These are phyloP conservation scores for Lepus europaeus DNA, from an alignment of 2,113 vertebrate species.

Conservation along the genomic window DNA sequence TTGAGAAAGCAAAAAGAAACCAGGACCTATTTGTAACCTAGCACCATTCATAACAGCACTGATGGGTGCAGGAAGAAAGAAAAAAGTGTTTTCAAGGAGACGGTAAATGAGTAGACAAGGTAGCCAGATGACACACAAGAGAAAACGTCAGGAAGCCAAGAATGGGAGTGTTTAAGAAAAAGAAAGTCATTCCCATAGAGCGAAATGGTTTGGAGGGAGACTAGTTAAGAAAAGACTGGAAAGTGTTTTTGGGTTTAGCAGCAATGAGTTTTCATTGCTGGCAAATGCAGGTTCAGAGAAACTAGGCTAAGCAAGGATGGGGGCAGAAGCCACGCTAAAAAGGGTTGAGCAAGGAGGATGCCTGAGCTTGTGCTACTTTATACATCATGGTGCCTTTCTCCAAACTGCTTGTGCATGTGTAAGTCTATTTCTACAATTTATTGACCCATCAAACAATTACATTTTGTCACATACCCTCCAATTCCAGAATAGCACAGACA, in stretches of 20 bases:
- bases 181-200: background rate
- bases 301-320: background rate
- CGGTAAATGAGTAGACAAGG: background rate
- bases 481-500: background rate
- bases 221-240: background rate
- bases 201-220: background rate
- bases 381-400: background rate
- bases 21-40: background rate
- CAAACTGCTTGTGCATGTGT: background rate
- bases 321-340: background rate
- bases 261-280: slow-evolving; percentile 18
- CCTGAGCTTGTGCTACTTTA: background rate
- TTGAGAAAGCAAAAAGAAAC: background rate
- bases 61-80: slow-evolving; percentile 3
- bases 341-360: background rate
- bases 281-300: background rate
- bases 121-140: background rate
- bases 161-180: background rate
- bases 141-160: background rate
- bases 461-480: background rate
- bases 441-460: background rate
- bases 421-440: slow-evolving; percentile 22
- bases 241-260: slow-evolving; percentile 31
- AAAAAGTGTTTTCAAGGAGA: slow-evolving; percentile 25
- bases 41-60: background rate